Conservation (phyloP, 2,113 vertebrate genomes). For the Phrynosoma blainvillii region DNA sequence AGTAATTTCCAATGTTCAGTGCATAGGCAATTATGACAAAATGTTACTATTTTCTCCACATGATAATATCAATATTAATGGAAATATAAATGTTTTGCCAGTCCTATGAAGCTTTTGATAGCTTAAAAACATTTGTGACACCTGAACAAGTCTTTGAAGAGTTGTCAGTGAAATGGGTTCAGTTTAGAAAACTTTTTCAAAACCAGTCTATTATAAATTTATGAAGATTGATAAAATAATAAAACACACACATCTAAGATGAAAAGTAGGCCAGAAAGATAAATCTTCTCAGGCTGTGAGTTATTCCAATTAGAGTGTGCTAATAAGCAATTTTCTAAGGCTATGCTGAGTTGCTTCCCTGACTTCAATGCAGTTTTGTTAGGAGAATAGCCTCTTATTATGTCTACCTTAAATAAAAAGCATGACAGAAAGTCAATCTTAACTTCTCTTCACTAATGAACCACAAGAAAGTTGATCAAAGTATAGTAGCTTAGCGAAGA, state of each 20-base stretch:
- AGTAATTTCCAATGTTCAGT: background rate
- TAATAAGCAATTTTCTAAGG: slow-evolving; percentile 22
- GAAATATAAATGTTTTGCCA: background rate
- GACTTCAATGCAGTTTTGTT: slow-evolving; percentile 26
- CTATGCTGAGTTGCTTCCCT: slow-evolving; percentile 33
- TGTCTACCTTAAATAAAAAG: slow-evolving; percentile 18
- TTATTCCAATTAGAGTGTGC: slow-evolving; percentile 28
- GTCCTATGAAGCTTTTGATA: background rate
- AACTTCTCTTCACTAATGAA: slow-evolving; percentile 27
- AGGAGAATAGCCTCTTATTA: slow-evolving; percentile 11
- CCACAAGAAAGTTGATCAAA: background rate
- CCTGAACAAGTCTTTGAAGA: background rate
- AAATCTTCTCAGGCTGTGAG: slow-evolving; percentile 5
- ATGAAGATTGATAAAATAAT: slow-evolving; percentile 26
- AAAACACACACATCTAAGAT: background rate
- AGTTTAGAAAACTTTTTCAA: slow-evolving; percentile 16
- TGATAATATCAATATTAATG: background rate
- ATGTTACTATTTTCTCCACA: background rate
- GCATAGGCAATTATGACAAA: background rate
- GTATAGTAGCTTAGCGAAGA: background rate
- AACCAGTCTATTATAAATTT: slow-evolving; percentile 34
- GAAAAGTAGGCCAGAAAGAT: background rate
- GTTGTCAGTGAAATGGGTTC: background rate
- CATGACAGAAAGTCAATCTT: background rate
- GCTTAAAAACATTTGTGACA: background rate